A percentile compares a stretch with the other conserved stretches of the same genome.
Evolutionary conservation across 2,797 vertebrate genomes (phyloP).

Genomic region (Hapalemur alaotrensis): DNA sequence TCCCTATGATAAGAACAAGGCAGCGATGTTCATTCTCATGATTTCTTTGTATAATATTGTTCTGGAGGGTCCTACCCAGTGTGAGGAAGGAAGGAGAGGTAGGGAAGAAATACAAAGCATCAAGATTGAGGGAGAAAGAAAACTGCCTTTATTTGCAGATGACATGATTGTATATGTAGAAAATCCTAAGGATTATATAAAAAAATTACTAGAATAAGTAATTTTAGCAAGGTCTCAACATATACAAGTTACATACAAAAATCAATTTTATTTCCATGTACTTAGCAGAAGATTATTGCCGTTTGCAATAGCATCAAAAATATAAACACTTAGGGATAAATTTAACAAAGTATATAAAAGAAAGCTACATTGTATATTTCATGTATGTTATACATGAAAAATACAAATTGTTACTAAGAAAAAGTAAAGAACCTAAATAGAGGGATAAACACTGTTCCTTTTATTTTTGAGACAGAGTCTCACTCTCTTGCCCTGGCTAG

Average conservation of each 20-base stretch:
- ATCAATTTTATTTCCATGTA: neutral
- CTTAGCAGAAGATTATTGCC: slow-evolving; percentile 15
- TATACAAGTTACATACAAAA: neutral
- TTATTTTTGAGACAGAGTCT: no score
- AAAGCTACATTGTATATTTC: neutral
- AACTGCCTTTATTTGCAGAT: neutral
- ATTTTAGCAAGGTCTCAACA: neutral
- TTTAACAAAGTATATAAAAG: slow-evolving; percentile 21
- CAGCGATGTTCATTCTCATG: neutral
- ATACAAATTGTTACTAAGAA: neutral
- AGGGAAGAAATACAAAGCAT: neutral
- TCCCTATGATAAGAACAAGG: neutral
- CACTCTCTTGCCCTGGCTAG: no score
- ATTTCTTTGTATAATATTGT: neutral
- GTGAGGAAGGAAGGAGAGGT: neutral
- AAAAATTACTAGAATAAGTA: neutral
- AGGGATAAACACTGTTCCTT: neutral
- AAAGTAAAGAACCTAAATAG: neutral
- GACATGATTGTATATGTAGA: neutral
- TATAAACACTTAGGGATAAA: neutral
- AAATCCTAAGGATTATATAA: neutral
- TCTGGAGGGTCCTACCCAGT: neutral
- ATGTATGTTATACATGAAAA: neutral
- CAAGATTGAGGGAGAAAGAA: neutral
- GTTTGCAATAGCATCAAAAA: neutral